These are phyloP conservation scores for Pedetes capensis DNA, from an alignment of 2,113 vertebrate species.

Conservation along the genomic window DNA sequence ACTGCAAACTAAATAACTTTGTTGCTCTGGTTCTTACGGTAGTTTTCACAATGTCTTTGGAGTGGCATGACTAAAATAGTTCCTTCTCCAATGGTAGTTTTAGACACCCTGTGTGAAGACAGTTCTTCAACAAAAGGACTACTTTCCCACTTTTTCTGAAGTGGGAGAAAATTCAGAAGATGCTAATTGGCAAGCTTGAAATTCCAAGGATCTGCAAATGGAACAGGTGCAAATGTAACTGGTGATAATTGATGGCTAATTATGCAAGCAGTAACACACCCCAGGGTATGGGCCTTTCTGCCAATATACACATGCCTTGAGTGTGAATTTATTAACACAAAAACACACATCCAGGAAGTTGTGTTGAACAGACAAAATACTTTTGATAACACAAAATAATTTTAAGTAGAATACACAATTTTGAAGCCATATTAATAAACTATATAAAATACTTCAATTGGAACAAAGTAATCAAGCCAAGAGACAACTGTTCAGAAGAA, in stretches of 20 bases:
- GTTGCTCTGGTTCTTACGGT: not conserved
- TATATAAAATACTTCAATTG: not conserved
- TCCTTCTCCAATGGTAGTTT: not conserved
- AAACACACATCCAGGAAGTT: slow-evolving; percentile 6
- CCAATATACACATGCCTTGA: slow-evolving; percentile 41
- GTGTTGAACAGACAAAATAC: not conserved
- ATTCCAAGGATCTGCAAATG: slow-evolving; percentile 52
- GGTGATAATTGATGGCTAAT: slow-evolving; percentile 75
- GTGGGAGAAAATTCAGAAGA: slow-evolving; percentile 40
- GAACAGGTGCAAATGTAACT: slow-evolving; percentile 73
- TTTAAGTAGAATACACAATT: not conserved
- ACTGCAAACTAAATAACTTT: not conserved
- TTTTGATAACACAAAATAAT: slow-evolving; percentile 7
- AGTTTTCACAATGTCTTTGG: not conserved
- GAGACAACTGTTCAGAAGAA: not conserved
- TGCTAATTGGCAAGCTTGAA: slow-evolving; percentile 43
- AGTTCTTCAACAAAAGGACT: not conserved
- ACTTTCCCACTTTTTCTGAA: slow-evolving; percentile 46
- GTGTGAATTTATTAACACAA: slow-evolving; percentile 46
- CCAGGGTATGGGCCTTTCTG: slow-evolving; percentile 50
- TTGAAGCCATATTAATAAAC: not conserved
- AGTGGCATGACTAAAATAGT: not conserved
- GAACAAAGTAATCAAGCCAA: not conserved
- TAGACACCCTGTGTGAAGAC: not conserved
- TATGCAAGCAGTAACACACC: slow-evolving; percentile 66